Percentiles rank a stretch among this genome's conserved stretches.
phyloP scores from a whole-genome alignment of 2,888 invertebrate genomes.

The Spisula solida region DNA sequence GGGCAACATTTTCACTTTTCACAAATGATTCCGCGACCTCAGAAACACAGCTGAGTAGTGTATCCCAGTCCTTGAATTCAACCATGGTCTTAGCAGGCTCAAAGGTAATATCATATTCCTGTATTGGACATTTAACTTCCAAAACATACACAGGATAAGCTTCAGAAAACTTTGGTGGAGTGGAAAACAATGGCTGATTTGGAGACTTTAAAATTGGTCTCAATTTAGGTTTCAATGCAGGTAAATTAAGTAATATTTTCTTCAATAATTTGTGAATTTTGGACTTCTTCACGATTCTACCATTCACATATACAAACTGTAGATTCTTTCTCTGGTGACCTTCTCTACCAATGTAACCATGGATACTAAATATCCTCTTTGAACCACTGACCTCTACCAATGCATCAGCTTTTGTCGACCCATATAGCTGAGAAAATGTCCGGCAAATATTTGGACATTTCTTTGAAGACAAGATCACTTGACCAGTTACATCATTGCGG shows the following conservation, averaged over 20 bases:
- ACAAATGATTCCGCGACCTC: slow-evolving; percentile 84
- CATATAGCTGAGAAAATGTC: slow-evolving; percentile 89
- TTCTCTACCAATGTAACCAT: slow-evolving; percentile 90
- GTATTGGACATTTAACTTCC: slow-evolving; percentile 89
- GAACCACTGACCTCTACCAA: slow-evolving; percentile 87
- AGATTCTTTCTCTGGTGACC: slow-evolving; percentile 88
- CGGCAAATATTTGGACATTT: slow-evolving; percentile 89
- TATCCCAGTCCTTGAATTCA: slow-evolving; percentile 89
- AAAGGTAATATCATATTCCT: slow-evolving; percentile 88
- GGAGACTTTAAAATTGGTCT: slow-evolving; percentile 47
- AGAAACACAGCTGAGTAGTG: slow-evolving; percentile 87
- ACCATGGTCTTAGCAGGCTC: slow-evolving; percentile 89
- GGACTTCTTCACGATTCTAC: slow-evolving; percentile 89
- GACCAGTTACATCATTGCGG: slow-evolving; percentile 90
- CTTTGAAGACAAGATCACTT: slow-evolving; percentile 90
- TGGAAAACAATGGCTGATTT: slow-evolving; percentile 56
- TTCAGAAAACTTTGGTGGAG: slow-evolving; percentile 81
- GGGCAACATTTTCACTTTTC: slow-evolving; percentile 72
- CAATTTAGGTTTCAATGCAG: slow-evolving; percentile 75
- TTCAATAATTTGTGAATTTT: slow-evolving; percentile 89
- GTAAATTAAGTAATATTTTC: slow-evolving; percentile 84
- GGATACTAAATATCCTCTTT: slow-evolving; percentile 89
- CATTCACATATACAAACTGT: slow-evolving; percentile 92
- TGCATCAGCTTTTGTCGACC: slow-evolving; percentile 86
- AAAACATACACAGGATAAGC: slow-evolving; percentile 89